A percentile compares a stretch with the other conserved stretches of the same genome.
Conservation (phyloP, 1,140 invertebrate genomes). For the Drosophila arawakana region DNA sequence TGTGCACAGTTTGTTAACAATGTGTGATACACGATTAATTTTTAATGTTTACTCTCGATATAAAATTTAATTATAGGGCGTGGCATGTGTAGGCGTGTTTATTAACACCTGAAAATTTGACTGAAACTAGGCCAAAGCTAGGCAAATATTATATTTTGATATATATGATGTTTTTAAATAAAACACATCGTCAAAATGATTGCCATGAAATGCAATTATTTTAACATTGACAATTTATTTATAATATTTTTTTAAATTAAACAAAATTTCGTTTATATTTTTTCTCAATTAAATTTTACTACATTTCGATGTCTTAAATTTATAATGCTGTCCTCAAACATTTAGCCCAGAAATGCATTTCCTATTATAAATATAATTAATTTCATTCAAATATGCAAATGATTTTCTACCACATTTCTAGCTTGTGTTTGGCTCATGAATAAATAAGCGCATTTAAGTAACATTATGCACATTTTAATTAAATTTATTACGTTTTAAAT, state of each 20-base stretch:
- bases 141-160: not conserved
- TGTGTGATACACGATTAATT: slow-evolving; percentile 80
- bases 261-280: not conserved
- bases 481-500: slow-evolving; percentile 5
- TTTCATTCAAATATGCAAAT: not conserved
- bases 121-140: not conserved
- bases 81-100: not conserved
- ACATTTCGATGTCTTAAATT: not conserved
- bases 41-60: slow-evolving; percentile 68
- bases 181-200: not conserved
- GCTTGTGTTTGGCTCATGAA: not conserved
- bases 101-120: slow-evolving; percentile 20
- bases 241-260: no score
- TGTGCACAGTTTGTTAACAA: slow-evolving; percentile 65
- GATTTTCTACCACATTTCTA: not conserved
- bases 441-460: not conserved
- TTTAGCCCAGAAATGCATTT: not conserved
- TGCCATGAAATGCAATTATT: not conserved
- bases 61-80: slow-evolving; percentile 16
- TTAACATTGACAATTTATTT: no score
- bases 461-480: not conserved
- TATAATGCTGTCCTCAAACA: not conserved
- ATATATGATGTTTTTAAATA: not conserved
- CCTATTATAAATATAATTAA: not conserved
- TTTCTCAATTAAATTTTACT: not conserved